Percentiles rank a stretch among this genome's conserved stretches.
Evolutionary conservation across 1,140 invertebrate genomes (phyloP).

Genomic region (Drosophila tani): DNA sequence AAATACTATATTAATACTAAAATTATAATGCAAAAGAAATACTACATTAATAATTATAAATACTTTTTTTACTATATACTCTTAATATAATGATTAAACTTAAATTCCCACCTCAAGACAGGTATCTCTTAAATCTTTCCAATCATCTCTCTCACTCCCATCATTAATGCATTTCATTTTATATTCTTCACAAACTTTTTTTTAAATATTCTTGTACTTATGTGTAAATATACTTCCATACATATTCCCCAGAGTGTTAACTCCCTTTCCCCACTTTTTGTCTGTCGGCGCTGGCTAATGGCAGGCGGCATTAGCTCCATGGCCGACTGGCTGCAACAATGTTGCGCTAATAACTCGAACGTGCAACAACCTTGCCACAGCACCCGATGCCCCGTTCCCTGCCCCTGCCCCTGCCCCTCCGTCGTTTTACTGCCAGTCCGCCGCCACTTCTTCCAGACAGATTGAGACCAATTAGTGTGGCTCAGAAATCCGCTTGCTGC

Average conservation of each 20-base stretch:
- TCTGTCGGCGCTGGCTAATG: slow-evolving; percentile 44
- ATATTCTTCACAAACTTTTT: not conserved
- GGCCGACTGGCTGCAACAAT: slow-evolving; percentile 67
- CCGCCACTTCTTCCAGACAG: slow-evolving; percentile 59
- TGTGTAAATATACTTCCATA: not conserved
- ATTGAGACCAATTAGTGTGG: slow-evolving; percentile 83
- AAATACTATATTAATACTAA: too few relatives aligned
- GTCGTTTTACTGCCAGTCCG: slow-evolving; percentile 3
- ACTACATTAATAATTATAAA: too few relatives aligned
- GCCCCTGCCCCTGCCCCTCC: not conserved
- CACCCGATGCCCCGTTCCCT: not conserved
- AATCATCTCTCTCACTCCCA: not conserved
- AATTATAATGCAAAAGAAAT: too few relatives aligned
- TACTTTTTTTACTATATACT: too few relatives aligned
- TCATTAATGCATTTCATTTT: not conserved
- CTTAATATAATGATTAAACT: too few relatives aligned
- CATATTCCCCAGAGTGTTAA: slow-evolving; percentile 5
- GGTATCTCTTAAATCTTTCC: too few relatives aligned
- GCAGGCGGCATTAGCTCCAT: slow-evolving; percentile 51
- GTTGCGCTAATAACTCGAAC: slow-evolving; percentile 74
- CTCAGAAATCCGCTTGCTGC: slow-evolving; percentile 78
- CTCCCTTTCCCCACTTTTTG: slow-evolving; percentile 11
- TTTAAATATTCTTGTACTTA: not conserved
- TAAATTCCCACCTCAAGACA: too few relatives aligned
- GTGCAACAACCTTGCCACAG: slow-evolving; percentile 76